Conservation (phyloP, 2,888 invertebrate species). For the Brassicogethes aeneus region DNA sequence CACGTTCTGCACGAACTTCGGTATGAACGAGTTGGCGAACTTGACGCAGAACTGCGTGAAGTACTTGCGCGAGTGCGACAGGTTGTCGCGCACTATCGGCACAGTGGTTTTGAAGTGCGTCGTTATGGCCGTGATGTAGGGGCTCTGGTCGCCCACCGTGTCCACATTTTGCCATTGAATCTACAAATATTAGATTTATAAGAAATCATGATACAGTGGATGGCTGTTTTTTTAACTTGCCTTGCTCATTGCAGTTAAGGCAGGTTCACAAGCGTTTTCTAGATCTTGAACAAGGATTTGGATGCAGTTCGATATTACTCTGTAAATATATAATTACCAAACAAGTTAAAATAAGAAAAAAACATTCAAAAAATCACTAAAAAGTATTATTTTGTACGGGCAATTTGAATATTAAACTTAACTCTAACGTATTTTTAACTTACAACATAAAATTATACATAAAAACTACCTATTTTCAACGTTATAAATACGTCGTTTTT, state of each 20-base stretch:
- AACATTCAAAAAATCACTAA: constrained; percentile 5
- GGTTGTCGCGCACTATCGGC: constrained; percentile 80
- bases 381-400: no score
- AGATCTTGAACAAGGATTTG: constrained; percentile 89
- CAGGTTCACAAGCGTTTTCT: constrained; percentile 89
- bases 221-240: constrained; percentile 25
- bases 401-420: no score
- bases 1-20: constrained; percentile 84
- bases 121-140: constrained; percentile 86
- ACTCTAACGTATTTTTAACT: constrained; percentile 1
- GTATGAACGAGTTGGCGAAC: constrained; percentile 92
- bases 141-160: constrained; percentile 93
- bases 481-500: no score
- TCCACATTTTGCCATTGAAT: constrained; percentile 90
- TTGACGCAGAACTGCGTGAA: constrained; percentile 97
- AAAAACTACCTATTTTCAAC: no score
- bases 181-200: constrained; percentile 32
- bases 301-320: constrained; percentile 78
- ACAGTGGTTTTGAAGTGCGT: constrained; percentile 78
- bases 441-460: no score
- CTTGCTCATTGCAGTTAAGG: constrained; percentile 86
- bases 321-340: constrained; percentile 28
- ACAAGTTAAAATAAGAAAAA: constrained; percentile 3
- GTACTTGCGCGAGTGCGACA: constrained; percentile 89
- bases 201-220: not conserved